Conservation (phyloP, 2,888 invertebrate species). For the Panzeria rudis region DNA sequence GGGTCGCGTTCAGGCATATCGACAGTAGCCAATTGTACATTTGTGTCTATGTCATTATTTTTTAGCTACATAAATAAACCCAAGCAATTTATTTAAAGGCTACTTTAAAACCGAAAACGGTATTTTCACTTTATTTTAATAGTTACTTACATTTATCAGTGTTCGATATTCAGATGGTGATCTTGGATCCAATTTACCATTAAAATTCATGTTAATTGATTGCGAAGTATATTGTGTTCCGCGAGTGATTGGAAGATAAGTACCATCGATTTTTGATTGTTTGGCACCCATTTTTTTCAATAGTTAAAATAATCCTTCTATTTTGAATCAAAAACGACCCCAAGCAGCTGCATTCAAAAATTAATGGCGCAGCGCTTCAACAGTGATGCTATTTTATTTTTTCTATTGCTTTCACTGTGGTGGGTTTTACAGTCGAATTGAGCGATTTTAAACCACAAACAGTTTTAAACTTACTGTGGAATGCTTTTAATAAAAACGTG, state of each 20-base stretch:
- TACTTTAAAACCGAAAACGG: background rate
- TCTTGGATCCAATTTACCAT: constrained; percentile 77
- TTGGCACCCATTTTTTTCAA: constrained; percentile 78
- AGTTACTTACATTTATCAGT: constrained; percentile 77
- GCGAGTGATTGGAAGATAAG: constrained; percentile 76
- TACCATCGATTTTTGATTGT: constrained; percentile 79
- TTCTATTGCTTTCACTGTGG: background rate
- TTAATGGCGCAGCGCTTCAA: constrained; percentile 44
- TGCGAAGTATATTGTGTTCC: constrained; percentile 43
- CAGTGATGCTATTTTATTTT: background rate
- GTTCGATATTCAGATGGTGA: constrained; percentile 80
- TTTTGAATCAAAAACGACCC: background rate
- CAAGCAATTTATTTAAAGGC: background rate
- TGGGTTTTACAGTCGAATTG: background rate
- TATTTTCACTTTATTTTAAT: background rate
- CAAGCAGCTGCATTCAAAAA: constrained; percentile 38
- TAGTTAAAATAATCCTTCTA: background rate
- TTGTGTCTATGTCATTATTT: constrained; percentile 11
- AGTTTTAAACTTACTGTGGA: no score
- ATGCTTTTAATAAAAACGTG: no score
- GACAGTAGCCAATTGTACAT: constrained; percentile 7
- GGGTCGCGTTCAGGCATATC: constrained; percentile 45
- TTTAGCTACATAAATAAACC: constrained; percentile 33
- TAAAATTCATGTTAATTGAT: constrained; percentile 6
- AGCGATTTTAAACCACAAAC: background rate